Evolutionary conservation across 2,797 vertebrate genomes (phyloP), one percentile per base, ranked within the genome.

Genomic region (Bufotes viridis): DNA sequence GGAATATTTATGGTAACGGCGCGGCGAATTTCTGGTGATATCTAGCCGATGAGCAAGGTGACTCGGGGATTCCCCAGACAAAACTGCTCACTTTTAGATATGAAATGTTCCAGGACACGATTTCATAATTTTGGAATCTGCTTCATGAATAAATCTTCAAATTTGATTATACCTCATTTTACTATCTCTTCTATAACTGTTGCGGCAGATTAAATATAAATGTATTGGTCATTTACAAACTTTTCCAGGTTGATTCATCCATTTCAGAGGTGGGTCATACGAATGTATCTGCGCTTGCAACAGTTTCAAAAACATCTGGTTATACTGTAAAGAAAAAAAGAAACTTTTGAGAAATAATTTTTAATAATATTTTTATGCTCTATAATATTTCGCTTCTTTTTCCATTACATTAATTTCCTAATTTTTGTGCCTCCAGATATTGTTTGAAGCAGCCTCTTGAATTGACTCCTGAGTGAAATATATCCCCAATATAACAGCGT

Each of bases 61-160:
- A n/a, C n/a, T 7, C 34, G 22, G 74, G 75, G 51, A 78, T 53
- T 78, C 75, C 75, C 75, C 49, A 78, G 49, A 78, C 24, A 78
- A 78, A 15, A 78, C 2, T 53, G 12, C 75, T 53, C 5, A 13
- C 0, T 53, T 78, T 14, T 0, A 24, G 75, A 53, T 76, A 76
- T 24, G 74, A 55, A 55, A 53, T 76, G 22, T 76, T 76, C 49
- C 22, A n/a, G 49, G 55, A 75, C 72, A 12, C 10, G 20, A 76
- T 55, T 76, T 76, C 49, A 76, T 53, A 24, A 55, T 53, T 76
- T 72, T 42, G 29, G 69, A 72, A 72, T 72, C 2, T 18, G 26
- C 17, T 72, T 76, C 55, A 51, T 76, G 74, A 53, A 55, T 24
- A 53, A 76, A 53, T 76, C 74, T 76, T 8, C 1, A 0, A 24